Evolutionary conservation across 1,140 invertebrate genomes (phyloP).

Genomic region (Neotoxoptera formosana): DNA sequence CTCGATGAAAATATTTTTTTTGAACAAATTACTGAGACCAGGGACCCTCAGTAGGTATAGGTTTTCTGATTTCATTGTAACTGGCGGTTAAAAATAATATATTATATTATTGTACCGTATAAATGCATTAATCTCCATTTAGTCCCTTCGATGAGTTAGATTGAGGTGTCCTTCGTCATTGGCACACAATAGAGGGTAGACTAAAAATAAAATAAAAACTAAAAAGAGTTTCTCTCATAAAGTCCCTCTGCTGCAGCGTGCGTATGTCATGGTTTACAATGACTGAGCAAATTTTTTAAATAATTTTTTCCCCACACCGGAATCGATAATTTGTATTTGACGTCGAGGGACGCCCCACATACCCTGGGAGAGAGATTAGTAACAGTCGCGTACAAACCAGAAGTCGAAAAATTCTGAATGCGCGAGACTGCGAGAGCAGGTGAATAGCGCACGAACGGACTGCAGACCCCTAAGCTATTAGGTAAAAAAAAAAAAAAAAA

Average conservation of each 20-base stretch:
- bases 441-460: slow-evolving; percentile 34
- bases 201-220: slow-evolving; percentile 30
- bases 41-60: not conserved
- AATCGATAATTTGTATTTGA: slow-evolving; percentile 58
- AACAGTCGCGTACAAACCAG: slow-evolving; percentile 43
- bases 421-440: slow-evolving; percentile 26
- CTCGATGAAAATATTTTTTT: slow-evolving; percentile 45
- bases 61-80: slow-evolving; percentile 41
- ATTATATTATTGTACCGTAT: not conserved
- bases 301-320: slow-evolving; percentile 1
- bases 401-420: slow-evolving; percentile 44
- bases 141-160: slow-evolving; percentile 53
- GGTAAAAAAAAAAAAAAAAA: slow-evolving; percentile 43
- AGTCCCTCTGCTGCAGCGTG: not conserved
- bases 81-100: slow-evolving; percentile 50
- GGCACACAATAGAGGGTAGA: slow-evolving; percentile 3
- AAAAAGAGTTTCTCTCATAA: slow-evolving; percentile 40
- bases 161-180: slow-evolving; percentile 51
- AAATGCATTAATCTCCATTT: slow-evolving; percentile 55
- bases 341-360: slow-evolving; percentile 33
- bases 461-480: slow-evolving; percentile 48
- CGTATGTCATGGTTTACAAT: slow-evolving; percentile 32
- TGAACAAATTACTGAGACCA: not conserved
- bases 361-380: slow-evolving; percentile 54
- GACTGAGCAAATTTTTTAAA: slow-evolving; percentile 48